Evolutionary conservation across 2,113 vertebrate genomes (phyloP).

Genomic region (Xiphophorus maculatus): DNA sequence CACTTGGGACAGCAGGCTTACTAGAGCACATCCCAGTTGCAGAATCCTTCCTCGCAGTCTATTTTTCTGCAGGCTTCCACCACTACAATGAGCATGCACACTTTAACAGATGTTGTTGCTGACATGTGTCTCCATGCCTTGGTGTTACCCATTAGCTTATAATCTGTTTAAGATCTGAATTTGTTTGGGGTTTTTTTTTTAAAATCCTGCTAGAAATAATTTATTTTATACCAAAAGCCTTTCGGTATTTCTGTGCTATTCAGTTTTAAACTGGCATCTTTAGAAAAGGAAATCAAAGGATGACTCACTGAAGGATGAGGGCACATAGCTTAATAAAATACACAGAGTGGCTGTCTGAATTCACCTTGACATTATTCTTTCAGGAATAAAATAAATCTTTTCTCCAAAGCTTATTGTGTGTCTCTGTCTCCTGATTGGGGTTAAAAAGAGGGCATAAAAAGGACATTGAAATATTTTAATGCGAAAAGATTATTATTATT

Average conservation of each 20-base stretch:
- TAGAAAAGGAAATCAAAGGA: slow-evolving; percentile 71
- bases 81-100: slow-evolving; percentile 14
- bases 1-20: slow-evolving; percentile 29
- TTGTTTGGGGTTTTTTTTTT: slow-evolving; percentile 58
- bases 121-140: slow-evolving; percentile 50
- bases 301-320: slow-evolving; percentile 61
- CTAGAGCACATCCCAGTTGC: slow-evolving; percentile 12
- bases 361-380: slow-evolving; percentile 63
- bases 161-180: slow-evolving; percentile 71
- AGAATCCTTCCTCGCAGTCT: background rate
- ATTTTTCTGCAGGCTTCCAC: slow-evolving; percentile 19
- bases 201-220: slow-evolving; percentile 61
- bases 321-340: slow-evolving; percentile 62
- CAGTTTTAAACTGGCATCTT: slow-evolving; percentile 60
- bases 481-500: background rate
- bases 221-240: slow-evolving; percentile 29
- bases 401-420: slow-evolving; percentile 42
- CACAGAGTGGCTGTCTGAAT: slow-evolving; percentile 45
- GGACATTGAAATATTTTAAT: slow-evolving; percentile 20
- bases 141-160: slow-evolving; percentile 47
- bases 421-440: slow-evolving; percentile 34
- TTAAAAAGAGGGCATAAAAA: slow-evolving; percentile 25
- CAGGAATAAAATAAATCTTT: slow-evolving; percentile 62
- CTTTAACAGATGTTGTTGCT: slow-evolving; percentile 54
- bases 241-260: slow-evolving; percentile 59